Evolutionary conservation across 2,113 vertebrate genomes (phyloP).

Genomic region (Vulpes vulpes): DNA sequence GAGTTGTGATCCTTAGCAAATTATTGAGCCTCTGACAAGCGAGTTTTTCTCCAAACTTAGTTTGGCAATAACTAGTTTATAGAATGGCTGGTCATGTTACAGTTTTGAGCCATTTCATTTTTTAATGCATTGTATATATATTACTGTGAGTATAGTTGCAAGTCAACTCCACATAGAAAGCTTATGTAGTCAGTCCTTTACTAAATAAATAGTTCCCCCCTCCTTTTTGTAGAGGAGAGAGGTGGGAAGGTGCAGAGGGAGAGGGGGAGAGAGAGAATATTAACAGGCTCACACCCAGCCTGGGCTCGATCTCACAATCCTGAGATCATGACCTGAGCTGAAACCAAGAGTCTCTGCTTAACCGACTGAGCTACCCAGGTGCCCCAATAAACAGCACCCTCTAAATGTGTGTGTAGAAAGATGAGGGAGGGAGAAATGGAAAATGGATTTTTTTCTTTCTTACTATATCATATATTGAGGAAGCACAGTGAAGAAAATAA

Average conservation of each 20-base stretch:
- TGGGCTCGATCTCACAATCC: not conserved
- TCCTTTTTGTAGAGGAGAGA: not conserved
- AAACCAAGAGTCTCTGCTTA: not conserved
- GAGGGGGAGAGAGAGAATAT: not conserved
- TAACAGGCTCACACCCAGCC: not conserved
- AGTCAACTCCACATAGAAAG: not conserved
- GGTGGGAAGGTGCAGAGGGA: not conserved
- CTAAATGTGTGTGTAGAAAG: not conserved
- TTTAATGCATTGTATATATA: not conserved
- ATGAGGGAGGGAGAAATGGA: not conserved
- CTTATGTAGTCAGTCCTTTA: not conserved
- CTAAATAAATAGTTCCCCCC: not conserved
- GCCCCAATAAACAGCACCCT: not conserved
- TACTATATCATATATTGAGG: not conserved
- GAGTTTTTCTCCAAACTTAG: not conserved
- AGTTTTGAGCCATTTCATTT: not conserved
- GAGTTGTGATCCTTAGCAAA: not conserved
- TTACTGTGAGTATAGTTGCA: not conserved
- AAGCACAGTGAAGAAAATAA: slow-evolving; percentile 10
- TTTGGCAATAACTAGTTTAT: not conserved
- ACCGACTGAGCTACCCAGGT: not conserved
- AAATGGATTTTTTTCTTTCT: not conserved
- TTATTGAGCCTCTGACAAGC: not conserved
- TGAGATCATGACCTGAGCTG: not conserved
- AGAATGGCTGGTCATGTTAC: not conserved